A percentile compares a stretch with the other conserved stretches of the same genome.
phyloP scores from a whole-genome alignment of 2,888 invertebrate genomes.

The Nipponacmea schrenckii region DNA sequence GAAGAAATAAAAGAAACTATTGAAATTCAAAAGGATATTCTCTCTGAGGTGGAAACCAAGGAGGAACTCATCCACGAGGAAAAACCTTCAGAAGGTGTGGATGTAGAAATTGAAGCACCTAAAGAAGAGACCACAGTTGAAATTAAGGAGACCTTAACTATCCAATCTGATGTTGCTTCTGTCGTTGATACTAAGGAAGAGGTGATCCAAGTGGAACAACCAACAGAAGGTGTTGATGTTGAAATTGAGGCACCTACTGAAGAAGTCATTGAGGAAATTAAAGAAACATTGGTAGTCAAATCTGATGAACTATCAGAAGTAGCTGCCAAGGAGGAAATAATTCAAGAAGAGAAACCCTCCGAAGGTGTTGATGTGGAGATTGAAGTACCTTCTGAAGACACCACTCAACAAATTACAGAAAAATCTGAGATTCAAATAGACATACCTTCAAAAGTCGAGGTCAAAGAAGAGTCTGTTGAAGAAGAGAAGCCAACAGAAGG shows the following conservation, averaged over 20 bases:
- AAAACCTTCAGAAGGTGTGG: slow-evolving; percentile 20
- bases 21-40: slow-evolving; percentile 22
- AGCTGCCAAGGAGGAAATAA: slow-evolving; percentile 25
- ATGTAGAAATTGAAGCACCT: slow-evolving; percentile 33
- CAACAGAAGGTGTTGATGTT: slow-evolving; percentile 27
- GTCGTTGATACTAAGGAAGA: slow-evolving; percentile 35
- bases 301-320: slow-evolving; percentile 29
- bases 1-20: slow-evolving; percentile 27
- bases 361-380: slow-evolving; percentile 22
- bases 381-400: slow-evolving; percentile 28
- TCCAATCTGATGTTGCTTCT: slow-evolving; percentile 24
- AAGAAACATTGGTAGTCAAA: slow-evolving; percentile 25
- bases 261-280: slow-evolving; percentile 30
- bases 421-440: slow-evolving; percentile 24
- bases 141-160: slow-evolving; percentile 17
- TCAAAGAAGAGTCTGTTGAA: slow-evolving; percentile 32
- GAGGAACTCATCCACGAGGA: slow-evolving; percentile 17
- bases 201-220: slow-evolving; percentile 30
- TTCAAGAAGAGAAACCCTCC: slow-evolving; percentile 17
- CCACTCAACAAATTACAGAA: slow-evolving; percentile 29
- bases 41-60: slow-evolving; percentile 12
- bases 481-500: slow-evolving; percentile 30
- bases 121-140: slow-evolving; percentile 30
- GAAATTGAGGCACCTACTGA: slow-evolving; percentile 34
- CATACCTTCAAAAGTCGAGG: slow-evolving; percentile 26